Evolutionary conservation across 2,797 vertebrate genomes (phyloP), one percentile per base, ranked within the genome.

Genomic region (Lophotriccus pileatus): DNA sequence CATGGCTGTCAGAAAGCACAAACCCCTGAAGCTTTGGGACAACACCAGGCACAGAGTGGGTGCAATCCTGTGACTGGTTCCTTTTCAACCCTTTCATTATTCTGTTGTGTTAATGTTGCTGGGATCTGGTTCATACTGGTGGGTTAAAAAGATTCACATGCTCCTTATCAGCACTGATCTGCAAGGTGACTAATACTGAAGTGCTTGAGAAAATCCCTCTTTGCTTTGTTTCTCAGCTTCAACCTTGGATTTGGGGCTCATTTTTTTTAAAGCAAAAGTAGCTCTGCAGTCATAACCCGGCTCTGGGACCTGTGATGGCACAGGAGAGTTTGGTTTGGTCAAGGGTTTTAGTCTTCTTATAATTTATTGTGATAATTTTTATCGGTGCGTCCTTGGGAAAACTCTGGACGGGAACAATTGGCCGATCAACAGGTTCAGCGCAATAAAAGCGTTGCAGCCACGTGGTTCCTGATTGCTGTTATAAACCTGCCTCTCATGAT

Each of bases 381-480:
- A 91, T 53, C n/a, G 24, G 3, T 7, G 4, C 5, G n/a, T 62
- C 93, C 83, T 91, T 84, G 77, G 58, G 25, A 68, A 85, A 50
- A 37, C 39, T 53, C 44, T 28, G 78, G 64, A 47, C 2, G 3
- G 46, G 43, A 41, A 27, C 5, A 2, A 77, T 14, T 52, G 85
- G 53, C 80, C 25, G 50, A 80, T 87, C 8, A 43, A 91, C 87
- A 91, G 84, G 79, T 91, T 91, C 52, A 82, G 68, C 9, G 22
- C 74, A 75, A 37, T 95, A 93, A 96, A 96, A 56, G 49, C 46
- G 27, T 16, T 67, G 73, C 70, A 62, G 92, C 92, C 91, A 6
- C 7, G 93, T 77, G 80, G 32, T 67, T 91, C 85, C 46, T 67
- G 83, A 90, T 93, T 87, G 84, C 82, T 68, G 46, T 28, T 62